These are phyloP conservation scores for Ypsolopha scabrella DNA, from an alignment of 2,888 invertebrate species.

Conservation along the genomic window DNA sequence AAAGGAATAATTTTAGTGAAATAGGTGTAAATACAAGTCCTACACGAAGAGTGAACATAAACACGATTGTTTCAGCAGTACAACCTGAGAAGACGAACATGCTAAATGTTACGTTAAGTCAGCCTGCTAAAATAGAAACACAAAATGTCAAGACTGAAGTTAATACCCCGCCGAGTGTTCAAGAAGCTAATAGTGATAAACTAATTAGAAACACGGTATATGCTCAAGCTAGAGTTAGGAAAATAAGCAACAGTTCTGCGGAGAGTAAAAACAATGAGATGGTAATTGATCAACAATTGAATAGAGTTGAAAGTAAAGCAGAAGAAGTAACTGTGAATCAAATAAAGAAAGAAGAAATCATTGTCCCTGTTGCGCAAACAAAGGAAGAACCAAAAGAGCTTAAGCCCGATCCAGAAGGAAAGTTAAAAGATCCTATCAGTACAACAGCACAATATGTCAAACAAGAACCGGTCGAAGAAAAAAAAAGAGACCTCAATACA, in stretches of 20 bases:
- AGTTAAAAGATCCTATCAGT: not conserved
- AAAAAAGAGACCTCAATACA: not conserved
- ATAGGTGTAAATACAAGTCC: not conserved
- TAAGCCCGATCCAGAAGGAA: not conserved
- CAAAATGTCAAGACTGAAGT: slow-evolving; percentile 17
- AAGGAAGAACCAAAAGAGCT: not conserved
- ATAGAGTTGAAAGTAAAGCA: slow-evolving; percentile 6
- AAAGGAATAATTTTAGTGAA: not conserved
- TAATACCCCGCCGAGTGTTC: slow-evolving; percentile 6
- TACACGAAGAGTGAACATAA: no score
- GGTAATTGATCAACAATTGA: not conserved
- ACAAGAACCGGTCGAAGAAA: not conserved
- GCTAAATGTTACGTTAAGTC: no score
- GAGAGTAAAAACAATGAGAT: not conserved
- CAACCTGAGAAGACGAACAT: no score
- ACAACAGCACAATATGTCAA: not conserved
- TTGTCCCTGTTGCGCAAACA: not conserved
- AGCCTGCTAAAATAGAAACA: no score
- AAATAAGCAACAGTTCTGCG: slow-evolving; percentile 1
- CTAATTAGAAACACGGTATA: slow-evolving; percentile 52
- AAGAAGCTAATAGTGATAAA: slow-evolving; percentile 26
- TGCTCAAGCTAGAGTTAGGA: slow-evolving; percentile 48
- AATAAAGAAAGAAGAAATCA: slow-evolving; percentile 12
- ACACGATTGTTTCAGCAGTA: no score
- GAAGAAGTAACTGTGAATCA: slow-evolving; percentile 15